Base-by-base conservation (phyloP, 2,888 invertebrate genomes). In the Stegophylla sp. region DNA sequence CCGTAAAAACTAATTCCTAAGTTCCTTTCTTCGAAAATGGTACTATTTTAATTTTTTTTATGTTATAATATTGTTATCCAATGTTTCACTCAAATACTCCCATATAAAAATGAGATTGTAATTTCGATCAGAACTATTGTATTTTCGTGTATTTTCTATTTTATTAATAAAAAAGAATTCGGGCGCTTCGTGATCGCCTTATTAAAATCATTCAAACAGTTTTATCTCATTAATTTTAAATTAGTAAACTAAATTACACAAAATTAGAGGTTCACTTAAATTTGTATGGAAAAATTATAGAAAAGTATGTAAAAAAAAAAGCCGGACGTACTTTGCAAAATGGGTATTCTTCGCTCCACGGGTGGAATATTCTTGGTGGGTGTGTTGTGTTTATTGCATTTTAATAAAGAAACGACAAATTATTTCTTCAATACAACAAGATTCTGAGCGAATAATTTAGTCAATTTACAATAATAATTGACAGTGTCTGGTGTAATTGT, bases 161-260 rank as follows among this genome's bases (percentile, higher is more conserved):
- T 43, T 45, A 67, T 45, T 67, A 67, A 45, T 20, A 56, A 67
- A 45, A 45, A 71, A 71, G 7, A 71, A 53, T 53, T 53, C 69
- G 69, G 51, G 69, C 51, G 51, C 69, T 34, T 71, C 69, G 69
- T 71, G 69, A 71, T 51, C 34, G 34, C 51, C 20, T 71, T 51
- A 71, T 71, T 71, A 71, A 34, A 71, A 10, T 56, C n/a, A 56
- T 56, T 10, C 20, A 7, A 5, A 7, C 10, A 56, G 20, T 53
- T 28, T 20, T 15, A 71, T 71, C 20, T 34, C 13, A 20, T 71
- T 53, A 23, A 51, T 71, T 71, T 53, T 71, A 71, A 71, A 51
- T 71, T 15, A 53, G 34, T 34, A 20, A 53, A 71, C 34, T 28
- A 26, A n/a, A 28, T 7, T 34, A 43, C 2, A 43, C 5, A 69